phyloP scores from a whole-genome alignment of 2,797 vertebrate genomes.

The Cichlasoma orientale region DNA sequence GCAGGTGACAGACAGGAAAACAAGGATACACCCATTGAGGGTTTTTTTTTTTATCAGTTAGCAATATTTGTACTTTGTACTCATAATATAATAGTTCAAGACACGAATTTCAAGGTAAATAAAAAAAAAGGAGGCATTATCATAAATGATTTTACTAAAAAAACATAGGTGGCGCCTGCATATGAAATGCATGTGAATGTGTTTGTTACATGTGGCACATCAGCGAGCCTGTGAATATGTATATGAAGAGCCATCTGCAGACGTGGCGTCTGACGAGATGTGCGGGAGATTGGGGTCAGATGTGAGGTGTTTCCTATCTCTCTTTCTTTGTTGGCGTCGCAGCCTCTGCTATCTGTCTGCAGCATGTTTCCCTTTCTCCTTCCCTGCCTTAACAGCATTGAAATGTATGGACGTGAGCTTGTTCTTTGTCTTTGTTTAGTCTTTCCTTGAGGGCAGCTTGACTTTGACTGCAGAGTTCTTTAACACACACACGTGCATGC shows the following conservation, averaged over 20 bases:
- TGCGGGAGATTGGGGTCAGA: constrained; percentile 64
- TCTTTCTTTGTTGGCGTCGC: constrained; percentile 52
- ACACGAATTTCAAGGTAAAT: not conserved
- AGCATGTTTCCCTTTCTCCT: constrained; percentile 43
- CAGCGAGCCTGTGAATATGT: constrained; percentile 5
- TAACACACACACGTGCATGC: not conserved
- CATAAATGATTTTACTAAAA: not conserved
- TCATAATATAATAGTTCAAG: not conserved
- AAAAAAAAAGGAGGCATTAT: not conserved
- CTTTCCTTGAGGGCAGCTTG: constrained; percentile 48
- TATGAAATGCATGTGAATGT: not conserved
- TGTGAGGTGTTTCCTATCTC: constrained; percentile 54
- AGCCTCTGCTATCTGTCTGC: constrained; percentile 51
- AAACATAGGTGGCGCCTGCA: not conserved
- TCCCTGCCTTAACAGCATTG: constrained; percentile 8
- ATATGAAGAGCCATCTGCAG: constrained; percentile 14
- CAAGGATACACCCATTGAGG: too few species aligned
- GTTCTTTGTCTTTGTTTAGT: constrained; percentile 59
- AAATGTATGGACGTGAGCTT: constrained; percentile 10
- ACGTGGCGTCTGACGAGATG: constrained; percentile 27
- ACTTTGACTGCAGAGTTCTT: constrained; percentile 52
- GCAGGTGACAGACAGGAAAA: too few species aligned
- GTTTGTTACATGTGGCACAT: not conserved
- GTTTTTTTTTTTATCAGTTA: too few species aligned
- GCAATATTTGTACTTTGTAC: not conserved